Conservation (phyloP, 2,888 invertebrate genomes). For the Cataglyphis rosenhaueri region DNA sequence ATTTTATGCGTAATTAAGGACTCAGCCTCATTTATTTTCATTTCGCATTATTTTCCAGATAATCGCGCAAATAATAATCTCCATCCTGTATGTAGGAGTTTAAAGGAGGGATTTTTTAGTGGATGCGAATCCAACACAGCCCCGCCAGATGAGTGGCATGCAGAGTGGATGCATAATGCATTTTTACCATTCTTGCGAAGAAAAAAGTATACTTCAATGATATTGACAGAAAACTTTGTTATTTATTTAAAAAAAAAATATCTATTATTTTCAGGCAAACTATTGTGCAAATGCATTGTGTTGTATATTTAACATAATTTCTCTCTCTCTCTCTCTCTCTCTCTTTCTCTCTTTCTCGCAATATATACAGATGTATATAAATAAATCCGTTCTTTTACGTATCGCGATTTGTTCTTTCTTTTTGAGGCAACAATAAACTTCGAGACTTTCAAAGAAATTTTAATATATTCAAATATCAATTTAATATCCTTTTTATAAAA, state of each 20-base stretch:
- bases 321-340: background rate
- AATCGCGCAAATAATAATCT: background rate
- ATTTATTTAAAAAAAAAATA: background rate
- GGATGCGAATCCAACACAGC: too few relatives aligned
- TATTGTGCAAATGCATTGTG: background rate
- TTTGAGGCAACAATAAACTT: background rate
- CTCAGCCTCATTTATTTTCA: background rate
- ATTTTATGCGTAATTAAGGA: background rate
- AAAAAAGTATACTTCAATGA: background rate
- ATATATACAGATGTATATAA: background rate
- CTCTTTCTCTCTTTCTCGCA: too few relatives aligned
- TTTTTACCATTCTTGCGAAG: too few relatives aligned
- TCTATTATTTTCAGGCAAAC: background rate
- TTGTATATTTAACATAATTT: background rate
- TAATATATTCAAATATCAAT: background rate
- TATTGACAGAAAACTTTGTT: background rate
- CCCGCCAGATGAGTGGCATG: too few relatives aligned
- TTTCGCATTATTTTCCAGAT: background rate
- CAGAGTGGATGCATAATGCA: too few relatives aligned
- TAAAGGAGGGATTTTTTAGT: too few relatives aligned
- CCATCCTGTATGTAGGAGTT: too few relatives aligned
- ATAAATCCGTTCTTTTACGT: background rate
- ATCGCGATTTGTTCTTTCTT: background rate
- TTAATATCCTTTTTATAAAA: background rate
- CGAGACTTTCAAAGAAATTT: background rate